Conservation (phyloP, 2,888 invertebrate species). For the Cheilosia grossa region DNA sequence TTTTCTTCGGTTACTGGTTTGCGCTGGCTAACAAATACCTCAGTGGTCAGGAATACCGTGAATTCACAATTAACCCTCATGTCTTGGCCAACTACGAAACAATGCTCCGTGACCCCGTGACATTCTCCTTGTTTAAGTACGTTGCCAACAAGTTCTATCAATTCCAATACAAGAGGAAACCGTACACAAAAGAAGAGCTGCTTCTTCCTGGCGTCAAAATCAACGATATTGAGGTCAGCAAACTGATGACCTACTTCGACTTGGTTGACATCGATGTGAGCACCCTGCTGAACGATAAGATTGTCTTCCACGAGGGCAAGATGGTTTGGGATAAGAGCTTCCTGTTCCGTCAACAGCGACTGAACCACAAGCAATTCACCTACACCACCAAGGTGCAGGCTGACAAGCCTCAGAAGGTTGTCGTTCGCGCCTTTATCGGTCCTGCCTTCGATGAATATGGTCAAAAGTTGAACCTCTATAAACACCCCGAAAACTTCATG, state of each 20-base stretch:
- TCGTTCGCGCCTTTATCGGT: constrained; percentile 88
- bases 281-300: constrained; percentile 84
- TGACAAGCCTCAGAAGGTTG: constrained; percentile 85
- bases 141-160: constrained; percentile 85
- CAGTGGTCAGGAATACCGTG: constrained; percentile 77
- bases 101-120: constrained; percentile 89
- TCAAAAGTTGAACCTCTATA: constrained; percentile 85
- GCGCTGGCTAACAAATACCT: constrained; percentile 78
- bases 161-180: constrained; percentile 85
- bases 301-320: constrained; percentile 83
- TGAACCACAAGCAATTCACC: constrained; percentile 87
- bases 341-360: constrained; percentile 86
- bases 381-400: constrained; percentile 85
- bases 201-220: constrained; percentile 86
- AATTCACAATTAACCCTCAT: constrained; percentile 84
- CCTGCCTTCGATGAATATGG: constrained; percentile 87
- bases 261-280: constrained; percentile 87
- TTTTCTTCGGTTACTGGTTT: constrained; percentile 79
- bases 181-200: constrained; percentile 86
- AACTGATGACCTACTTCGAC: constrained; percentile 88
- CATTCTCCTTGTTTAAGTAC: constrained; percentile 88
- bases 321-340: constrained; percentile 81
- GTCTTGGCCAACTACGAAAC: constrained; percentile 87
- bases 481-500: constrained; percentile 86
- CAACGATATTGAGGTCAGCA: constrained; percentile 86